Evolutionary conservation across 2,113 vertebrate species (phyloP).

Genomic region (Morone saxatilis): DNA sequence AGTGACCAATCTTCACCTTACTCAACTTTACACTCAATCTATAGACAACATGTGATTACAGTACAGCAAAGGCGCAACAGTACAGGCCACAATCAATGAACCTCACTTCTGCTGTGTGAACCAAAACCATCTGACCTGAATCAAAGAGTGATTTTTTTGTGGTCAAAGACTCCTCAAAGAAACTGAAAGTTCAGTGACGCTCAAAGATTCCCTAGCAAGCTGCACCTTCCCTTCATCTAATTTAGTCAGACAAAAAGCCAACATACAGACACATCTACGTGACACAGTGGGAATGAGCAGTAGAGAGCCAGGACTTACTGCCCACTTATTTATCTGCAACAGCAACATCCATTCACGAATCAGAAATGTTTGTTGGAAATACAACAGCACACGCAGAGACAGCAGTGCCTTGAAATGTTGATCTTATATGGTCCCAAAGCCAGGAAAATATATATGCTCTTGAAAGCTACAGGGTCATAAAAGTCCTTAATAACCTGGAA

Average conservation of each 20-base stretch:
- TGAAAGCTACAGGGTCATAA: neutral
- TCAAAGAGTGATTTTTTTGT: neutral
- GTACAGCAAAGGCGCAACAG: neutral
- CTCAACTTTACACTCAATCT: neutral
- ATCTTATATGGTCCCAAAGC: neutral
- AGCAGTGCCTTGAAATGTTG: neutral
- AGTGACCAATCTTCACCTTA: neutral
- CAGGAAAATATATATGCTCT: neutral
- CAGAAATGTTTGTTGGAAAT: neutral
- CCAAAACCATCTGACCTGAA: neutral
- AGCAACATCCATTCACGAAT: neutral
- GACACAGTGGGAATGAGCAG: neutral
- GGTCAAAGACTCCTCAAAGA: neutral
- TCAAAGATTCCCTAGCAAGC: too few relatives aligned
- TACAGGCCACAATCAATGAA: neutral
- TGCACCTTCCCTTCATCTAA: neutral
- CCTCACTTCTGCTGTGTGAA: too few relatives aligned
- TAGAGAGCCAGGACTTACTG: neutral
- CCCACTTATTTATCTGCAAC: neutral
- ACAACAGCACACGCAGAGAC: neutral
- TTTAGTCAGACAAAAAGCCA: neutral
- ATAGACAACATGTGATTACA: neutral
- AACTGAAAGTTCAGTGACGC: neutral
- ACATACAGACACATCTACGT: neutral
- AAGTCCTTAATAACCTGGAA: neutral